Conservation (phyloP, 2,888 invertebrate genomes). For the Ctena decussata region DNA sequence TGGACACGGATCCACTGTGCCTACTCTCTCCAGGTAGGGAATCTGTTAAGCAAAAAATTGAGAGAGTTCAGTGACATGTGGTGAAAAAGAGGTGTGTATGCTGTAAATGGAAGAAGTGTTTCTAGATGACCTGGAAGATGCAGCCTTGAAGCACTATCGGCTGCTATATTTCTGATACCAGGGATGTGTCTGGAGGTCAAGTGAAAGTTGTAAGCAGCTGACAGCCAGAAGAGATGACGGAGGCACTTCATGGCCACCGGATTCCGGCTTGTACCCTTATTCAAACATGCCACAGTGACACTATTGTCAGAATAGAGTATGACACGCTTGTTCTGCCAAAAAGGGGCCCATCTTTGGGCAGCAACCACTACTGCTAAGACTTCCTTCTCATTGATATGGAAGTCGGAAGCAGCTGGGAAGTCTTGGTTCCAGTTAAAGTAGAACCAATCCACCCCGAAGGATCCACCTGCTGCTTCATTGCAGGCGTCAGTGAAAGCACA, state of each 20-base stretch:
- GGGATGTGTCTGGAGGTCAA: background rate
- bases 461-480: background rate
- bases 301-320: background rate
- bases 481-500: constrained; percentile 1
- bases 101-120: background rate
- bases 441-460: background rate
- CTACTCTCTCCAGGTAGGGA: background rate
- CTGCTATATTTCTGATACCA: background rate
- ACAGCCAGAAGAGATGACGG: background rate
- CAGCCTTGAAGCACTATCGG: background rate
- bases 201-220: background rate
- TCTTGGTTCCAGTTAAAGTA: background rate
- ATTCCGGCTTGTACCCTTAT: background rate
- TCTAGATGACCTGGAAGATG: background rate
- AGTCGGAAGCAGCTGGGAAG: background rate
- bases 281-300: background rate
- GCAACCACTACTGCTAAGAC: background rate
- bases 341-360: background rate
- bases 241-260: background rate
- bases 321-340: background rate
- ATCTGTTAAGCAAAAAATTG: background rate
- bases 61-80: background rate
- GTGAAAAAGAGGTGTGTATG: background rate
- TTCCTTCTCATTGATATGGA: constrained; percentile 3
- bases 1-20: background rate